Evolutionary conservation across 2,888 invertebrate species (phyloP), one percentile per base, ranked within the genome.

Genomic region (Drosophila nr. fundita): DNA sequence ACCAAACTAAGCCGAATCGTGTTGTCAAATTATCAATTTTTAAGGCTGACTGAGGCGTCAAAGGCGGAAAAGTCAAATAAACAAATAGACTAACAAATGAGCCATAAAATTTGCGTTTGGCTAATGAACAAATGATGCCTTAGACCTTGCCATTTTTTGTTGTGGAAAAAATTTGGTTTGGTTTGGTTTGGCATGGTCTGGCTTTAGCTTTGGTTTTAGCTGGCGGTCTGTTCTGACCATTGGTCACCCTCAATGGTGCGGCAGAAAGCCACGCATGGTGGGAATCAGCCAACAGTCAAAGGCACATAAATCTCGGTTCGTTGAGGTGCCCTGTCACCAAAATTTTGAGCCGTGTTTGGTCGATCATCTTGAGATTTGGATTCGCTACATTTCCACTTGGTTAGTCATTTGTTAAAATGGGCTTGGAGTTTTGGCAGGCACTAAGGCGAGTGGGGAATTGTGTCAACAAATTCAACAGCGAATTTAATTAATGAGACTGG

Each of bases 331-430:
- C 57, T 10, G 29, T 60, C 49, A 57, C 21, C 34, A 21, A 52
- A 55, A 45, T 21, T 45, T 1, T 21, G 4, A 66, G 66, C 69
- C 63, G 77, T 72, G 68, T 67, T 70, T 64, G 74, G 67, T 54
- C 64, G 69, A 67, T 68, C 69, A 67, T 70, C 52, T 59, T 50
- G 49, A 48, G 54, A 68, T 68, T 80, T 63, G 66, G 40, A 65
- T 62, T 67, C 61, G 65, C 21, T 32, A 57, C 74, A 82, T 91
- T 91, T 91, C 83, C 90, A 89, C 90, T 76, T 90, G 91, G 90
- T 76, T 80, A 82, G 78, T 82, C 90, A 89, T 73, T 75, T 86
- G 89, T 73, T 64, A 80, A 91, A 71, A 76, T 78, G 53, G 68
- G 66, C 53, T 83, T 61, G 49, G 48, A 24, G n/a, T 49, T 40